A percentile compares a stretch with the other conserved stretches of the same genome.
Conservation (phyloP, 2,113 vertebrate species). For the Xenopus borealis region DNA sequence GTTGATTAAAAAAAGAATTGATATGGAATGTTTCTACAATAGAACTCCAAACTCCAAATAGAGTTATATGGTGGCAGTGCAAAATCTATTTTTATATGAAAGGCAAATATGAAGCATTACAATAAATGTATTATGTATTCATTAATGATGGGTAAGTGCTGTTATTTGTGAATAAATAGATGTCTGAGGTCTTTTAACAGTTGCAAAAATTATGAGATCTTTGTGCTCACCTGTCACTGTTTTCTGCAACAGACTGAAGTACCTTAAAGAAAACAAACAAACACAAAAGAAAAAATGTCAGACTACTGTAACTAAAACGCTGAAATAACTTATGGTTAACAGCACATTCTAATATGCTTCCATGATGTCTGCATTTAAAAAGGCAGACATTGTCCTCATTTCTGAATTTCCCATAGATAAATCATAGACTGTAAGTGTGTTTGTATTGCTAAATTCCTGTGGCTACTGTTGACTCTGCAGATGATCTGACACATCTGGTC, state of each 20-base stretch:
- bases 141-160: no score
- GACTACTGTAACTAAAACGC: background rate
- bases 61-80: no score
- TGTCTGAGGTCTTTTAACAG: no score
- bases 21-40: no score
- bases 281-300: conserved; percentile 31
- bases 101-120: no score
- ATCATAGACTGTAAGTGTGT: conserved; percentile 33
- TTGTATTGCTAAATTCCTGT: conserved; percentile 31
- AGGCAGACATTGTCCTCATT: conserved; percentile 21
- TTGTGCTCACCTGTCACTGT: conserved; percentile 72
- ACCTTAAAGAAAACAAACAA: conserved; percentile 61
- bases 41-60: no score
- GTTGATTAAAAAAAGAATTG: no score
- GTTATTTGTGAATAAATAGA: no score
- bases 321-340: conserved; percentile 10
- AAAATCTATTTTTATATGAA: no score
- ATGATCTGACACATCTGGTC: conserved; percentile 1
- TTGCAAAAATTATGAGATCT: no score
- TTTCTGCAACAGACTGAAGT: conserved; percentile 61
- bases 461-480: conserved; percentile 15
- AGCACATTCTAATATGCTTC: conserved; percentile 39
- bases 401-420: conserved; percentile 8
- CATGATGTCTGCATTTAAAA: conserved; percentile 36
- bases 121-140: no score